phyloP scores from a whole-genome alignment of 2,888 invertebrate species.

The Pantelozetes paolii region DNA sequence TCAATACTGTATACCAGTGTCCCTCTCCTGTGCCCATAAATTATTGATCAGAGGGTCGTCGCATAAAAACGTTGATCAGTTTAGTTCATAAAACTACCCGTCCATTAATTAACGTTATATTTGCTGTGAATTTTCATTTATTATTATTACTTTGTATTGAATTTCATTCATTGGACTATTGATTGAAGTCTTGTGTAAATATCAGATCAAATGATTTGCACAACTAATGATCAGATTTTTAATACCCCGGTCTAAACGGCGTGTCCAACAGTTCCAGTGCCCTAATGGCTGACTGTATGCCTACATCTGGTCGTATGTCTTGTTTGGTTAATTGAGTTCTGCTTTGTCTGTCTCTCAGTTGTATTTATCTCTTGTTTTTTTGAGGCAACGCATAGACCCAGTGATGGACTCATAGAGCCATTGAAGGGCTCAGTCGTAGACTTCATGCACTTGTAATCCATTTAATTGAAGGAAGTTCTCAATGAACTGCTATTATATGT shows the following conservation, averaged over 20 bases:
- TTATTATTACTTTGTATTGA: neutral
- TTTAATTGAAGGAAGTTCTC: conserved; percentile 34
- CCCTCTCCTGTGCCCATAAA: neutral
- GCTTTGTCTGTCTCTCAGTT: conserved; percentile 19
- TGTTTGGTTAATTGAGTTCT: conserved; percentile 30
- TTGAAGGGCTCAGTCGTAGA: neutral
- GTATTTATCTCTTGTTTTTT: neutral
- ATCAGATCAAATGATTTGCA: neutral
- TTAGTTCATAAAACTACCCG: conserved; percentile 7
- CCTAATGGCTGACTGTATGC: neutral
- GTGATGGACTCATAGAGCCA: neutral
- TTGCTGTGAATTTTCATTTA: conserved; percentile 15
- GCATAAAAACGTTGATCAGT: conserved; percentile 28
- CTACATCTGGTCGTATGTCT: conserved; percentile 31
- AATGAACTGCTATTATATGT: conserved; percentile 5
- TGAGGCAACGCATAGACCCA: neutral
- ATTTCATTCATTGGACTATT: neutral
- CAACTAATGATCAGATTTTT: conserved; percentile 16
- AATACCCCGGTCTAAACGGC: neutral
- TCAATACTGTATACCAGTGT: neutral
- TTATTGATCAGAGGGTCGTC: conserved; percentile 18
- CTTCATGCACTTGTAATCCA: conserved; percentile 28
- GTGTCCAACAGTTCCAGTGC: neutral
- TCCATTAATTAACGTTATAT: conserved; percentile 31
- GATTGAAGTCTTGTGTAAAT: conserved; percentile 9